Evolutionary conservation across 2,888 invertebrate species (phyloP).

Genomic region (Eristalis pertinax): DNA sequence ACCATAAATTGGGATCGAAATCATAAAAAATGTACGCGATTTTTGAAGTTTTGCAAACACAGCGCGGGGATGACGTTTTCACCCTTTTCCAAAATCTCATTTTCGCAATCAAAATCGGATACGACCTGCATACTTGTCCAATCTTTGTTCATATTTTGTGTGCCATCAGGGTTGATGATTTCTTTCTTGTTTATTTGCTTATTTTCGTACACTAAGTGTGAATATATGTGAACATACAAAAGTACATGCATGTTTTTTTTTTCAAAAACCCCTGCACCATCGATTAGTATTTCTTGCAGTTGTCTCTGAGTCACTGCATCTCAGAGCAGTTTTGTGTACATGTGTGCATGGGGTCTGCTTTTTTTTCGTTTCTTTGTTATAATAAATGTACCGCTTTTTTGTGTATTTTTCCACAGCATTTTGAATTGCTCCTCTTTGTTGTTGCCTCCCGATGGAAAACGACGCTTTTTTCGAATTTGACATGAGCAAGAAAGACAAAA

Average conservation of each 20-base stretch:
- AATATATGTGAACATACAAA: neutral
- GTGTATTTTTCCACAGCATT: slow-evolving; percentile 61
- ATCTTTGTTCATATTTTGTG: neutral
- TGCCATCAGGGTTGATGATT: neutral
- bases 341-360: neutral
- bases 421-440: slow-evolving; percentile 64
- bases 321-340: neutral
- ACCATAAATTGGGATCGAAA: neutral
- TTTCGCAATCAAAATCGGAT: neutral
- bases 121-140: neutral
- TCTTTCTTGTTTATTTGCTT: neutral
- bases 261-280: neutral
- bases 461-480: slow-evolving; percentile 49
- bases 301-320: slow-evolving; percentile 35
- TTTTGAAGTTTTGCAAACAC: neutral
- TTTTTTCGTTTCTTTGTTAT: slow-evolving; percentile 6
- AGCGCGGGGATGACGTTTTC: neutral
- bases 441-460: slow-evolving; percentile 49
- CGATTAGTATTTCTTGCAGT: slow-evolving; percentile 1
- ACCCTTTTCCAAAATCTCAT: neutral
- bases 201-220: neutral
- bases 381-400: slow-evolving; percentile 21
- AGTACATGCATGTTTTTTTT: neutral
- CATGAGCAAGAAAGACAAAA: slow-evolving; percentile 30
- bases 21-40: neutral